Evolutionary conservation across 2,113 vertebrate genomes (phyloP).

Genomic region (Crypturellus undulatus): DNA sequence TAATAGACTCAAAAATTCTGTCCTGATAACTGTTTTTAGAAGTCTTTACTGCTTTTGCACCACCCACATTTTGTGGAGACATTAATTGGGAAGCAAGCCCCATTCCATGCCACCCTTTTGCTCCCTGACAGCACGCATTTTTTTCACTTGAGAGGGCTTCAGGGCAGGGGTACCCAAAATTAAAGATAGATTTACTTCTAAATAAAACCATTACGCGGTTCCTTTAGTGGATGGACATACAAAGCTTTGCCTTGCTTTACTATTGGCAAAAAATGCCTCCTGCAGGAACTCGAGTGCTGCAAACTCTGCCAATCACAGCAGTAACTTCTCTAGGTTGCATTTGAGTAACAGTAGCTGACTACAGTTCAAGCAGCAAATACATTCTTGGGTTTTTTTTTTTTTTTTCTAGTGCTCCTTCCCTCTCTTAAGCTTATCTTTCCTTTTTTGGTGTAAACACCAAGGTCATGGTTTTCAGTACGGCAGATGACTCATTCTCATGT

Average conservation of each 20-base stretch:
- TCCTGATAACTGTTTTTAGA: not conserved
- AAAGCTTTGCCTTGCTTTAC: not conserved
- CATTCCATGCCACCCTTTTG: not conserved
- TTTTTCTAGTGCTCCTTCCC: constrained; percentile 14
- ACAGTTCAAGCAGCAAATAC: not conserved
- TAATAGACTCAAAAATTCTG: not conserved
- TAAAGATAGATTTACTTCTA: not conserved
- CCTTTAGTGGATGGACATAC: not conserved
- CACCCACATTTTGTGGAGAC: not conserved
- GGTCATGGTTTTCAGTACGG: constrained; percentile 8
- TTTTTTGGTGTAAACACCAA: constrained; percentile 34
- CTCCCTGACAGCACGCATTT: not conserved
- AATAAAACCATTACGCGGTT: not conserved
- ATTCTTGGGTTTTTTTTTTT: not conserved
- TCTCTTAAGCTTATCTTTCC: not conserved
- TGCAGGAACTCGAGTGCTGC: not conserved
- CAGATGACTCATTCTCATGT: constrained; percentile 46
- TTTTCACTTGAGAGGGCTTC: not conserved
- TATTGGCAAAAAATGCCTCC: not conserved
- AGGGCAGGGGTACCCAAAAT: not conserved
- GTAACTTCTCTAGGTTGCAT: not conserved
- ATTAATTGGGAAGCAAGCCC: not conserved
- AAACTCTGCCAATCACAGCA: not conserved
- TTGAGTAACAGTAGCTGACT: not conserved
- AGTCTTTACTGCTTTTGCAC: not conserved